phyloP scores from a whole-genome alignment of 35 echinoderm and acorn worm species.

The Lytechinus variegatus region DNA sequence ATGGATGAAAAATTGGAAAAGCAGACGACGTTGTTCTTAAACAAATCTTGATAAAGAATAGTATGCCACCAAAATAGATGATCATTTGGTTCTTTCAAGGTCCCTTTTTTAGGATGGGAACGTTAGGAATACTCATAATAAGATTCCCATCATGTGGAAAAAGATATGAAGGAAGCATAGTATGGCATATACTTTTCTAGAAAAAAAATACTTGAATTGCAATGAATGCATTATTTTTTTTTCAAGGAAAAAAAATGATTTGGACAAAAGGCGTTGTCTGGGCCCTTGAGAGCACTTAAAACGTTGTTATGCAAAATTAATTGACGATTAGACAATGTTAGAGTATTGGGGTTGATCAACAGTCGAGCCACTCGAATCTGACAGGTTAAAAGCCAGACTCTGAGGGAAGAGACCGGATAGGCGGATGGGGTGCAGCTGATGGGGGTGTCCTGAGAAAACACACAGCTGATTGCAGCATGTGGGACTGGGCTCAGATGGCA shows the following conservation, averaged over 20 bases:
- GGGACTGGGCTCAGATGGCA: not conserved
- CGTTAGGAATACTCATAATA: too few species aligned
- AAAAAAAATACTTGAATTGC: not conserved
- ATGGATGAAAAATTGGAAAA: too few species aligned
- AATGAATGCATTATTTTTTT: not conserved
- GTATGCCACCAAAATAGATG: too few species aligned
- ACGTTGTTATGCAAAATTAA: conserved; percentile 5
- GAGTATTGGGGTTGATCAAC: not conserved
- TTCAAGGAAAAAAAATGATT: not conserved
- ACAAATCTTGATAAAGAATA: too few species aligned
- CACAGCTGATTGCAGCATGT: not conserved
- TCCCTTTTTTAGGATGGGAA: too few species aligned
- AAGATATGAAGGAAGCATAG: too few species aligned
- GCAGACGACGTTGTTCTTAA: too few species aligned
- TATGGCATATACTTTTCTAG: too few species aligned
- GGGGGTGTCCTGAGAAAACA: not conserved
- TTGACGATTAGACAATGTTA: not conserved
- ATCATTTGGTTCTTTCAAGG: too few species aligned
- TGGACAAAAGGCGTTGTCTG: not conserved
- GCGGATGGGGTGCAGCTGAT: not conserved
- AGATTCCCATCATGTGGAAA: too few species aligned
- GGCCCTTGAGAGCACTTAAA: not conserved
- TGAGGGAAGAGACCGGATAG: not conserved
- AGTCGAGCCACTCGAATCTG: not conserved
- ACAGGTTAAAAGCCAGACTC: not conserved